phyloP scores from a whole-genome alignment of 53 echinoderm and acorn worm genomes.

The Temnopleurus reevesii region DNA sequence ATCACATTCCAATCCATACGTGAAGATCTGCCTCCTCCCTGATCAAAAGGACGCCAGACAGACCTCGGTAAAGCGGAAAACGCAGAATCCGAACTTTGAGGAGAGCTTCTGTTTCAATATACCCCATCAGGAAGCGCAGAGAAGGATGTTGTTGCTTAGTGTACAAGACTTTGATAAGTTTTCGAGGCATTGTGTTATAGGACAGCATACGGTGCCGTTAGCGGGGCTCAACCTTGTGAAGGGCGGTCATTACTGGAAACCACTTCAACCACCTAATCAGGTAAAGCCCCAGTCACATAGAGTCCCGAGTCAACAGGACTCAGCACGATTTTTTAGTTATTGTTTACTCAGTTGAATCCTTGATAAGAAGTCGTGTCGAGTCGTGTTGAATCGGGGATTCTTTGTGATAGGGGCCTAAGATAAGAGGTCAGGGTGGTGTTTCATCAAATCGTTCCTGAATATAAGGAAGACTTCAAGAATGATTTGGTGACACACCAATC shows the following conservation, averaged over 20 bases:
- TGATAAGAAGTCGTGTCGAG: too few relatives aligned
- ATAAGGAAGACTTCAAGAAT: too few relatives aligned
- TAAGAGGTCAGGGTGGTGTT: too few relatives aligned
- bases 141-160: constrained; percentile 81
- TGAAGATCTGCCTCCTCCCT: constrained; percentile 94
- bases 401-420: too few relatives aligned
- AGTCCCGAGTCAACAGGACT: too few relatives aligned
- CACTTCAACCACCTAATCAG: constrained; percentile 92
- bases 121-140: constrained; percentile 85
- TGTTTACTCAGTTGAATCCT: too few relatives aligned
- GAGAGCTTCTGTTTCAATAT: constrained; percentile 93
- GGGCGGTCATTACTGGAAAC: constrained; percentile 95
- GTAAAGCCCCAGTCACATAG: too few relatives aligned
- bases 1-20: constrained; percentile 98
- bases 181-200: constrained; percentile 97
- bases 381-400: too few relatives aligned
- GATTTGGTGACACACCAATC: too few relatives aligned
- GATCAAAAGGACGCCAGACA: constrained; percentile 96
- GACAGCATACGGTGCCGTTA: constrained; percentile 84
- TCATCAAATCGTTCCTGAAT: too few relatives aligned
- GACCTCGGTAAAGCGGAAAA: constrained; percentile 92
- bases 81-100: constrained; percentile 94
- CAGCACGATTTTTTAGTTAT: too few relatives aligned
- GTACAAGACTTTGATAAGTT: constrained; percentile 99
- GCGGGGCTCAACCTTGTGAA: constrained; percentile 88